Evolutionary conservation across 2,797 vertebrate species (phyloP).

Genomic region (Acanthurus leucopareius): DNA sequence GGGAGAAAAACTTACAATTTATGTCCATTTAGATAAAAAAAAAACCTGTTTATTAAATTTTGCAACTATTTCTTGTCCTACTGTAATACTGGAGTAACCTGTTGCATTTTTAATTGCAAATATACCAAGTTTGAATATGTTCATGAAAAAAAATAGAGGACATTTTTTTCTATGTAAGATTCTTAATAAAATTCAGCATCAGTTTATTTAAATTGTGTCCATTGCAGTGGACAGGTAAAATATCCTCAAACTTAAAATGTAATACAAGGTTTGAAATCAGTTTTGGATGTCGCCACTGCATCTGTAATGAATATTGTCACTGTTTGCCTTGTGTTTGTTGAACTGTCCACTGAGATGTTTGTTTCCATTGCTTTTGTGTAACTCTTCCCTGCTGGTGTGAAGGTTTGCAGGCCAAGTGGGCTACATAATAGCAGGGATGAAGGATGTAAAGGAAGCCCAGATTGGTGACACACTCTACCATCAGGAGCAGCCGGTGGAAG

Average conservation of each 20-base stretch:
- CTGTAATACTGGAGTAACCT: not conserved
- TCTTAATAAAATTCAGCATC: not conserved
- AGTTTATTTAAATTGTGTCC: not conserved
- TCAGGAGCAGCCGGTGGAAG: slow-evolving; percentile 91
- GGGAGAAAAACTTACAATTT: too few relatives aligned
- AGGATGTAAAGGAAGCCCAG: slow-evolving; percentile 97
- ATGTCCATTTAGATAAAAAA: too few relatives aligned
- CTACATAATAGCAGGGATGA: slow-evolving; percentile 96
- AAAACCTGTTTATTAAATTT: too few relatives aligned
- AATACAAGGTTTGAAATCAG: too few relatives aligned
- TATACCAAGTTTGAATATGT: not conserved
- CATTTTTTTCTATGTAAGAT: too few relatives aligned
- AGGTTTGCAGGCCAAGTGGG: slow-evolving; percentile 98
- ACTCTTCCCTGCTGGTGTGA: slow-evolving; percentile 40
- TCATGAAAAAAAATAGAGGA: not conserved
- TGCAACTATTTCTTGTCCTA: too few relatives aligned
- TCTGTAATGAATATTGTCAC: too few relatives aligned
- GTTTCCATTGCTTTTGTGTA: not conserved
- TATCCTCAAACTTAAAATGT: not conserved
- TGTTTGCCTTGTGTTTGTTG: not conserved
- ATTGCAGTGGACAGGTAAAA: not conserved
- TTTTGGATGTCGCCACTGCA: too few relatives aligned
- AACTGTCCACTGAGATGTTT: slow-evolving; percentile 14
- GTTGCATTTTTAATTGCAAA: not conserved
- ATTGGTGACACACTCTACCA: slow-evolving; percentile 95